A percentile compares a stretch with the other conserved stretches of the same genome.
phyloP scores from a whole-genome alignment of 1,140 invertebrate species.

The Campodea augens region DNA sequence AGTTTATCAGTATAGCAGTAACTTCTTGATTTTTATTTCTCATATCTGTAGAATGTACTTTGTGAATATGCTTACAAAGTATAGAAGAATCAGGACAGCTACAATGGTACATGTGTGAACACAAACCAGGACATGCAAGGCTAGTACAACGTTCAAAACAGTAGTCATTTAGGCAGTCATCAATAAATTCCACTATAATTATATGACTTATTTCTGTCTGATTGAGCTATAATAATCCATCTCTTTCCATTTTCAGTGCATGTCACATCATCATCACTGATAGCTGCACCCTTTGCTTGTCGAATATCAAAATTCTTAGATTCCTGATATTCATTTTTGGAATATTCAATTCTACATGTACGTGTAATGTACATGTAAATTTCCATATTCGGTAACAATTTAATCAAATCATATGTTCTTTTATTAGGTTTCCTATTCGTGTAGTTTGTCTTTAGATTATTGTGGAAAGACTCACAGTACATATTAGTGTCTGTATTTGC shows the following conservation, averaged over 20 bases:
- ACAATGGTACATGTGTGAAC: not conserved
- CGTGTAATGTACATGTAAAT: not conserved
- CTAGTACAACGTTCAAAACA: not conserved
- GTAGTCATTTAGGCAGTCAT: not conserved
- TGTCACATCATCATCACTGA: not conserved
- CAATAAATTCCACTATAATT: not conserved
- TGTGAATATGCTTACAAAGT: not conserved
- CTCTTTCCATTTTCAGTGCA: not conserved
- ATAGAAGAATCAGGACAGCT: not conserved
- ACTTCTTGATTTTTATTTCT: not conserved
- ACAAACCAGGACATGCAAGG: not conserved
- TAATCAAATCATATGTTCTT: not conserved
- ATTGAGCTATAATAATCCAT: not conserved
- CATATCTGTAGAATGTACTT: not conserved
- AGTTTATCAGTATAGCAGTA: not conserved
- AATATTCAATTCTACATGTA: not conserved
- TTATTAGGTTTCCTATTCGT: not conserved
- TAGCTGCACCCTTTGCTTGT: not conserved
- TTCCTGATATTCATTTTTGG: not conserved
- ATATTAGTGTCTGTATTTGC: not conserved
- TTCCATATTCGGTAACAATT: not conserved
- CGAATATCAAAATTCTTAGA: not conserved
- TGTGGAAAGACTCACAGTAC: not conserved
- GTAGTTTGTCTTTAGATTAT: not conserved
- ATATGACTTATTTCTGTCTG: not conserved